Conservation (phyloP, 2,797 vertebrate species). For the Delichon dasypus region DNA sequence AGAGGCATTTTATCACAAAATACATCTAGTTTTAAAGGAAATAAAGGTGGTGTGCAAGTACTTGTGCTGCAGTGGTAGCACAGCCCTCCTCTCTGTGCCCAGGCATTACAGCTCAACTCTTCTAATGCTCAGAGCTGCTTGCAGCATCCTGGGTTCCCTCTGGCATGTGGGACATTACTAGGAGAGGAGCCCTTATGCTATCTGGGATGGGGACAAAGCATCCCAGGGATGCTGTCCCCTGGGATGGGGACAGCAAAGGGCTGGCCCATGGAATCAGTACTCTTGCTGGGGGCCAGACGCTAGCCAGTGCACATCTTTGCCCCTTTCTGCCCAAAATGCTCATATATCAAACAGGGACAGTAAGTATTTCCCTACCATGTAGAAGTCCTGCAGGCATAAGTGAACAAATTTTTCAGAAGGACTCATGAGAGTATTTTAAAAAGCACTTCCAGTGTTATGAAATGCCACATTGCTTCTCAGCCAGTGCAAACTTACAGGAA, state of each 20-base stretch:
- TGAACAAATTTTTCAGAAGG: neutral
- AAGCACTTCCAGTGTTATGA: neutral
- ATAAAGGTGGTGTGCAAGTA: neutral
- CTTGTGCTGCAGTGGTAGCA: neutral
- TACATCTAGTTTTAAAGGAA: neutral
- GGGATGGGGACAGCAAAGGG: neutral
- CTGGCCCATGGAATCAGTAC: neutral
- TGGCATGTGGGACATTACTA: neutral
- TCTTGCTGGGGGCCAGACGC: neutral
- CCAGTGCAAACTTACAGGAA: accelerated
- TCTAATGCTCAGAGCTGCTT: neutral
- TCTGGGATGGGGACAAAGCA: neutral
- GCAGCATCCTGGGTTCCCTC: neutral
- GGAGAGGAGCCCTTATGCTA: accelerated
- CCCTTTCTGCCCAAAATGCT: neutral
- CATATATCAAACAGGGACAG: neutral
- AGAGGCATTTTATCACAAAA: neutral
- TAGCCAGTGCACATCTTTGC: accelerated
- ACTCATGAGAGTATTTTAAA: neutral
- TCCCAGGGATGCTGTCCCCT: no score
- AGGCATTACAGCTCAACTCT: accelerated
- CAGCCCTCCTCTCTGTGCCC: neutral
- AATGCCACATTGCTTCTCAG: accelerated
- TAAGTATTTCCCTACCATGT: accelerated
- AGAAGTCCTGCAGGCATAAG: neutral